Percentiles rank a stretch among this genome's conserved stretches.
phyloP scores from a whole-genome alignment of 2,113 vertebrate species.

The Zapus hudsonius region DNA sequence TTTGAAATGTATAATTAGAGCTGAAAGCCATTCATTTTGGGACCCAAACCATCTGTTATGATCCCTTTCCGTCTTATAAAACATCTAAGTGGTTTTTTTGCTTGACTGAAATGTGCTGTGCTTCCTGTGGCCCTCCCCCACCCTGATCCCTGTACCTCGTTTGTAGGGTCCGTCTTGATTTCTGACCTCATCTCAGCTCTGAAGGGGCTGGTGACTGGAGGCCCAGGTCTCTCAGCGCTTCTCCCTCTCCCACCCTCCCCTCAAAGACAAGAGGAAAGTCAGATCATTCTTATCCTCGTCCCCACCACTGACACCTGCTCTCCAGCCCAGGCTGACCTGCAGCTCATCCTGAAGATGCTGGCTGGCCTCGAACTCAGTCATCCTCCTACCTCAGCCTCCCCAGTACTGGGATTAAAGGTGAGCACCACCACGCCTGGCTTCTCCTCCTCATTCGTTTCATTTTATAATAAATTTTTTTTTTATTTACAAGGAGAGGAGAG shows the following conservation, averaged over 20 bases:
- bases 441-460: too few relatives aligned
- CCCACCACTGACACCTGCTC: not conserved
- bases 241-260: not conserved
- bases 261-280: not conserved
- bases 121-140: not conserved
- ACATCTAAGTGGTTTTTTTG: not conserved
- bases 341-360: too few relatives aligned
- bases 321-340: too few relatives aligned
- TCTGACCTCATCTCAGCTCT: not conserved
- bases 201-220: not conserved
- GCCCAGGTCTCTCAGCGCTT: not conserved
- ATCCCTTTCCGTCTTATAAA: slow-evolving; percentile 25
- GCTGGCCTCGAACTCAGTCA: too few relatives aligned
- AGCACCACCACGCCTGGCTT: not conserved
- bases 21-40: slow-evolving; percentile 51
- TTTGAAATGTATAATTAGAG: slow-evolving; percentile 59
- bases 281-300: not conserved
- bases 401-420: too few relatives aligned
- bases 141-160: rapidly evolving
- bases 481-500: too few relatives aligned
- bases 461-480: too few relatives aligned
- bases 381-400: too few relatives aligned
- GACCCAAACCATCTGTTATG: slow-evolving; percentile 49
- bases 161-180: too few relatives aligned
- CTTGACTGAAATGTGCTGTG: not conserved